Conservation (phyloP, 2,888 invertebrate species). For the Drosophila melanosoma region DNA sequence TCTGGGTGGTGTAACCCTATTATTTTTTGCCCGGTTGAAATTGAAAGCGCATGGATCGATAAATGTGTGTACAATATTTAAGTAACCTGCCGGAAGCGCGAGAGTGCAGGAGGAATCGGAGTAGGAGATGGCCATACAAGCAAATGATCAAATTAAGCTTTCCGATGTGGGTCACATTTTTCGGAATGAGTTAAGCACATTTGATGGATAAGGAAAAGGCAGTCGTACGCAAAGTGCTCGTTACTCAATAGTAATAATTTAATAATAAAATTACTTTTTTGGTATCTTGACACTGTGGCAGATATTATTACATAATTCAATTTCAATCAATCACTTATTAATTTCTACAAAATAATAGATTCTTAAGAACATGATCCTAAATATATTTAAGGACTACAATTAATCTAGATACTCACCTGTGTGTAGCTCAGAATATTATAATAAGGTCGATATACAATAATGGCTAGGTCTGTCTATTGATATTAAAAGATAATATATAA, state of each 20-base stretch:
- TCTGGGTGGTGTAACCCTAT: conserved; percentile 45
- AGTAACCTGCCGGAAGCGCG: neutral
- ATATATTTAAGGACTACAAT: neutral
- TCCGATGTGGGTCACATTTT: conserved; percentile 9
- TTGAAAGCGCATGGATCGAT: conserved; percentile 21
- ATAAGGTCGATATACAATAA: neutral
- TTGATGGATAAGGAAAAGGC: neutral
- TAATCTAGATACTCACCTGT: neutral
- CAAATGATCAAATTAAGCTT: conserved; percentile 3
- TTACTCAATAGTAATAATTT: neutral
- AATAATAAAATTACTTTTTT: conserved; percentile 13
- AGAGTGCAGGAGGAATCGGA: neutral
- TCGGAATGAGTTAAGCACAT: conserved; percentile 12
- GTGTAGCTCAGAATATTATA: neutral
- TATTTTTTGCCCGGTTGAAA: conserved; percentile 29
- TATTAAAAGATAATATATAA: neutral
- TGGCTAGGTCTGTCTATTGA: neutral
- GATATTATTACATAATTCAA: neutral
- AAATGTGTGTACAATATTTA: conserved; percentile 11
- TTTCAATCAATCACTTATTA: neutral
- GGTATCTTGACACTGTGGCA: neutral
- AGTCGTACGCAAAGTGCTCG: neutral
- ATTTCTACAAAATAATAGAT: neutral
- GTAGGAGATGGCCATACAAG: neutral
- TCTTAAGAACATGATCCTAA: neutral